Conservation (phyloP, 37 sponge, comb jelly and placozoan species). For the Mnemiopsis leidyi region DNA sequence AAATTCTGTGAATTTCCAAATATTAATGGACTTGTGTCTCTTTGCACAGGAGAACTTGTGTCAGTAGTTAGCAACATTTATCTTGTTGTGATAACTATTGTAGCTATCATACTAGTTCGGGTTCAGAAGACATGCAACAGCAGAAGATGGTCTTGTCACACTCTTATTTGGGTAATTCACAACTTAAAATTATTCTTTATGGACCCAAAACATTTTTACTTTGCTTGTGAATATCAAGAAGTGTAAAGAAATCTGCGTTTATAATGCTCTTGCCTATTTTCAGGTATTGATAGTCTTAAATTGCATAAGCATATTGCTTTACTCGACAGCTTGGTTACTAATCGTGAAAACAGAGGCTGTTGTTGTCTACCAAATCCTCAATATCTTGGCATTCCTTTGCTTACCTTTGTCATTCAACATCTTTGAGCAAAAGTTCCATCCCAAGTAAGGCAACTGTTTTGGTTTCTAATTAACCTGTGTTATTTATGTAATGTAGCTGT, state of each 20-base stretch:
- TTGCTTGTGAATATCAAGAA: no score
- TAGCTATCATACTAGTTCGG: neutral
- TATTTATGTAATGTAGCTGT: no score
- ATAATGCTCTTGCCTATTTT: no score
- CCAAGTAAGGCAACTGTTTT: conserved; percentile 5
- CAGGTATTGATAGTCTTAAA: neutral
- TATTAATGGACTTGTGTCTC: conserved; percentile 16
- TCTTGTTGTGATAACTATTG: conserved; percentile 5
- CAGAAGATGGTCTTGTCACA: neutral
- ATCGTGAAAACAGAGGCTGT: neutral
- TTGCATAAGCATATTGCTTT: neutral
- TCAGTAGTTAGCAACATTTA: conserved; percentile 28
- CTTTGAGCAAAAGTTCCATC: conserved; percentile 1
- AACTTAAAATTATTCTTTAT: no score
- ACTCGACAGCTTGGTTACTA: conserved; percentile 43
- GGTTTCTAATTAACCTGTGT: no score
- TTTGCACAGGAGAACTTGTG: conserved; percentile 27
- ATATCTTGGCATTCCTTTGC: conserved; percentile 30
- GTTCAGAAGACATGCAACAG: neutral
- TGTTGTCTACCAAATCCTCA: conserved; percentile 10
- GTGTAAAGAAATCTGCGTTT: no score
- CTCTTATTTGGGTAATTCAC: conserved; percentile 45
- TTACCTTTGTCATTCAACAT: conserved; percentile 20
- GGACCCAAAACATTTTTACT: no score
- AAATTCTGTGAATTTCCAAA: conserved; percentile 61